Conservation (phyloP, 2,113 vertebrate species). For the Globicephala melas region DNA sequence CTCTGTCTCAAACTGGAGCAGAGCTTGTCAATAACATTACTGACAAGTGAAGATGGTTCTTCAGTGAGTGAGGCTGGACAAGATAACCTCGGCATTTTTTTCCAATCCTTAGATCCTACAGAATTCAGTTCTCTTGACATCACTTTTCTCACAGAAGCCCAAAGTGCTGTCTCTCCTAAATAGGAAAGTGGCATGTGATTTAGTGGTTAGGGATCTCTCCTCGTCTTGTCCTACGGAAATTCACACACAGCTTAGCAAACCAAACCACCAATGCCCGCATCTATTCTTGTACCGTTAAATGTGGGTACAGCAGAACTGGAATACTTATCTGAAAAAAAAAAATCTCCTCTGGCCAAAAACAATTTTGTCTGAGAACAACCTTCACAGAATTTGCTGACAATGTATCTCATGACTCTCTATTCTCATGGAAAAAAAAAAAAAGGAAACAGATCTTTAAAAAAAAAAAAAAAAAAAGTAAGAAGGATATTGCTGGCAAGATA, state of each 20-base stretch:
- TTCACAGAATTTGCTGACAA: slow-evolving; percentile 68
- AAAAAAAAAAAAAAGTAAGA: slow-evolving; percentile 66
- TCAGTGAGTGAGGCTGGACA: neutral
- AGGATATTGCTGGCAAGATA: slow-evolving; percentile 65
- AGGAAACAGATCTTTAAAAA: slow-evolving; percentile 59
- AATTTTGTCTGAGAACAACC: slow-evolving; percentile 54
- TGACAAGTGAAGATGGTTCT: neutral
- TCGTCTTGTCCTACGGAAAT: neutral
- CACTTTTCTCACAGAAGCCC: neutral
- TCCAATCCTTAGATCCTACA: neutral
- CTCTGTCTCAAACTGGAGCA: neutral
- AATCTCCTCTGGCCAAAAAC: slow-evolving; percentile 50
- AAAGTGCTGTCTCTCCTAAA: neutral
- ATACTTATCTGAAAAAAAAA: neutral
- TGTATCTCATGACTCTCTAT: slow-evolving; percentile 55
- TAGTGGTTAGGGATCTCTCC: neutral
- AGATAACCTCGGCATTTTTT: neutral
- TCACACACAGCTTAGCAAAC: slow-evolving; percentile 4
- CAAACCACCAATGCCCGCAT: slow-evolving; percentile 20
- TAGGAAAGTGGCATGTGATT: neutral
- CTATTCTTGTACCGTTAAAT: slow-evolving; percentile 29
- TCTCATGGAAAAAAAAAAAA: slow-evolving; percentile 42
- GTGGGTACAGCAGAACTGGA: slow-evolving; percentile 10
- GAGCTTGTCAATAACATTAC: neutral
- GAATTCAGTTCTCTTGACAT: neutral